Conservation (phyloP, 2,888 invertebrate genomes). For the Aphodius sticticus region DNA sequence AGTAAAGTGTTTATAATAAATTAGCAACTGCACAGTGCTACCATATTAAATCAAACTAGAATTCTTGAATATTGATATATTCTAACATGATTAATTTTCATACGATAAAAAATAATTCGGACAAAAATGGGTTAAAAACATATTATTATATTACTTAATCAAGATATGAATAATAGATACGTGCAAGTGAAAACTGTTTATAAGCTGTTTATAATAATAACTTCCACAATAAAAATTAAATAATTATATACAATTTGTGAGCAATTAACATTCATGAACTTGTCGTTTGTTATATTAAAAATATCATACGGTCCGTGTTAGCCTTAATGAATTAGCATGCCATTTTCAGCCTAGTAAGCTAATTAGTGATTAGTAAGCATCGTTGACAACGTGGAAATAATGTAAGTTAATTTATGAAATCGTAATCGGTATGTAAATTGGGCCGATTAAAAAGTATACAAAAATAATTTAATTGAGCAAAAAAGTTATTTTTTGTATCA, state of each 20-base stretch:
- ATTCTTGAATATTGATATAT: no score
- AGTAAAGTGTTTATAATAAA: no score
- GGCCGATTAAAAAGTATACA: not conserved
- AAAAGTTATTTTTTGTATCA: not conserved
- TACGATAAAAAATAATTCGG: no score
- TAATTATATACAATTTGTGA: not conserved
- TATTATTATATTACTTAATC: not conserved
- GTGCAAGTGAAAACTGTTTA: not conserved
- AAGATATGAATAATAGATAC: not conserved
- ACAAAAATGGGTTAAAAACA: no score
- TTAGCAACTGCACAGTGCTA: no score
- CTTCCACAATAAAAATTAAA: not conserved
- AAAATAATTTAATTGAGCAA: not conserved
- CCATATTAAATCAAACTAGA: no score
- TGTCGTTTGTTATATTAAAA: not conserved
- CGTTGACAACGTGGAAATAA: not conserved
- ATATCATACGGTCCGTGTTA: not conserved
- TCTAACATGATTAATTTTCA: no score
- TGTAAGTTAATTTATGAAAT: not conserved
- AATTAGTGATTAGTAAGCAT: not conserved
- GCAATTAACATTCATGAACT: not conserved
- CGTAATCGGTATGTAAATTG: not conserved
- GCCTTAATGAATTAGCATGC: no score
- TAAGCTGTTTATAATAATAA: not conserved
- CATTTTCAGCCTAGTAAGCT: not conserved